These are phyloP conservation scores for Stenchaetothrips biformis DNA, from an alignment of 2,888 invertebrate species.

Conservation along the genomic window DNA sequence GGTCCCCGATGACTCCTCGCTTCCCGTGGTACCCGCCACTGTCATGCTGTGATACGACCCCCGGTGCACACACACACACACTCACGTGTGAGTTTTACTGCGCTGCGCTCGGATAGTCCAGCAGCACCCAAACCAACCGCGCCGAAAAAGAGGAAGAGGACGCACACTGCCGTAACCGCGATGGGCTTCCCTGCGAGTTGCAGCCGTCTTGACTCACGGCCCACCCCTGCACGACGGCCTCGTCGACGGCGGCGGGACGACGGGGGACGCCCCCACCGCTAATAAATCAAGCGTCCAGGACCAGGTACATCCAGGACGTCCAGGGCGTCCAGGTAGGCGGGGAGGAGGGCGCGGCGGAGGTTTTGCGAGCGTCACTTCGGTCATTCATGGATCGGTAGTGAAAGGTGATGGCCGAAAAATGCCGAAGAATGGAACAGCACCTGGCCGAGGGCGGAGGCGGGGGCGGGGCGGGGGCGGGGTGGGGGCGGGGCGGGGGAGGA, in stretches of 20 bases:
- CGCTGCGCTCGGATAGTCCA: not conserved
- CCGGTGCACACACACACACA: too few species aligned
- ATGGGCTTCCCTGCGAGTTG: not conserved
- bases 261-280: too few species aligned
- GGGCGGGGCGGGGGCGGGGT: not conserved
- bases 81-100: not conserved
- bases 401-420: slow-evolving; percentile 24
- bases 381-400: slow-evolving; percentile 15
- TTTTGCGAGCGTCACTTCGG: slow-evolving; percentile 7
- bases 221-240: too few species aligned
- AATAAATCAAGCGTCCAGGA: too few species aligned
- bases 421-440: slow-evolving; percentile 9
- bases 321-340: not conserved
- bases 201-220: not conserved
- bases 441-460: not conserved
- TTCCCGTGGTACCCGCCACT: too few species aligned
- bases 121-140: too few species aligned
- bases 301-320: too few species aligned
- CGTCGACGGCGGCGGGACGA: too few species aligned
- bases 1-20: not conserved
- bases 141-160: too few species aligned
- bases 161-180: too few species aligned
- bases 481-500: not conserved
- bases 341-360: not conserved
- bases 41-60: too few species aligned